These are phyloP conservation scores for Arrhamphus sclerolepis DNA, from an alignment of 2,797 vertebrate species.

Conservation along the genomic window DNA sequence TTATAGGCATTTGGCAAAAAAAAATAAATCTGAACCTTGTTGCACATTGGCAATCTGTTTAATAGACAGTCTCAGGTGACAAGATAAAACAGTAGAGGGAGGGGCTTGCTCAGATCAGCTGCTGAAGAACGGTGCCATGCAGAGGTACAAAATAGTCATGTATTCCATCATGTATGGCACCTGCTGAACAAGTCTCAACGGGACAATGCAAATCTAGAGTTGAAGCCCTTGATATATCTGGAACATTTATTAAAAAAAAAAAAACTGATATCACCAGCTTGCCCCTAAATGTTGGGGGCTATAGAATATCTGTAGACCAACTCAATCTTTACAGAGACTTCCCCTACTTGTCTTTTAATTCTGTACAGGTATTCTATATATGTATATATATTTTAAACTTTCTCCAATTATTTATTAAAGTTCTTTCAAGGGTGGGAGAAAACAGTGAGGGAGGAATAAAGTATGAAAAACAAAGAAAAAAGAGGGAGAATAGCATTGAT, in stretches of 20 bases:
- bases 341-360: conserved; percentile 10
- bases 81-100: neutral
- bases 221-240: conserved; percentile 65
- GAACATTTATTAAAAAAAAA: conserved; percentile 19
- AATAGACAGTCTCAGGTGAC: too few species aligned
- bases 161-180: conserved; percentile 15
- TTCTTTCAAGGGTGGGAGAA: conserved; percentile 43
- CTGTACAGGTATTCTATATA: conserved; percentile 26
- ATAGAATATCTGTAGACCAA: conserved; percentile 23
- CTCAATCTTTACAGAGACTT: conserved; percentile 19
- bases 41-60: too few species aligned
- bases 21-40: too few species aligned
- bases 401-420: conserved; percentile 58
- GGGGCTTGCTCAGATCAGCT: conserved; percentile 26
- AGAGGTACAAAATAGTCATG: conserved; percentile 10
- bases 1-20: too few species aligned
- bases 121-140: conserved; percentile 10
- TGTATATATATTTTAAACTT: conserved; percentile 9
- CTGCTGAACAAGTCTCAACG: conserved; percentile 45
- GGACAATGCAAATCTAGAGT: conserved; percentile 51
- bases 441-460: conserved; percentile 45
- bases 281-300: conserved; percentile 35
- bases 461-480: conserved; percentile 61
- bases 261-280: conserved; percentile 25
- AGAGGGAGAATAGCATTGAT: conserved; percentile 67